Evolutionary conservation across 2,113 vertebrate species (phyloP), one percentile per base, ranked within the genome.

Genomic region (Alexandromys fortis): DNA sequence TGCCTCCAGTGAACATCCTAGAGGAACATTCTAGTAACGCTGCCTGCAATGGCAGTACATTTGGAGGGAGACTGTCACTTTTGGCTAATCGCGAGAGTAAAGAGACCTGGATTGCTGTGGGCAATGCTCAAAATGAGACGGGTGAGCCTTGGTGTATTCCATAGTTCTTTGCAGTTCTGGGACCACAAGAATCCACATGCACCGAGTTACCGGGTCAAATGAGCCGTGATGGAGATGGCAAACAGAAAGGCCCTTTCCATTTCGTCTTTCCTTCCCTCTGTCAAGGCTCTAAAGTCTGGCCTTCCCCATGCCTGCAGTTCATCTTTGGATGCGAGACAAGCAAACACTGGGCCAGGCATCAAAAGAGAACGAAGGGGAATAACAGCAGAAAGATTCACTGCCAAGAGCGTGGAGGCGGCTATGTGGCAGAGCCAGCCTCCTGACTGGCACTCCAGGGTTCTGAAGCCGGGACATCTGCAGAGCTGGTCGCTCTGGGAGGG

Each of bases 301-400:
- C 70, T 86, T 94, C 82, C 81, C 73, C 79, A 76, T 77, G 86
- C 95, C 82, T 81, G 81, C 67, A 79, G 93, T 97, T 98, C 98
- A 96, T 96, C 92, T 98, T 98, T 98, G 98, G 98, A 94, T 93
- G 30, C 35, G 63, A 92, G 93, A 97, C 97, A 98, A 97, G 94
- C 96, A 95, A 86, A 92, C 61, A 79, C 75, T 93, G 93, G 95
- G 86, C 93, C 78, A 22, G 28, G 13, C 96, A 90, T 96, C 93
- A 97, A 95, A 91, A 90, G 94, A 76, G 49, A 49, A 95, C 65
- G 81, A 91, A 73, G 96, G 58, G 58, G 70, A 94, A 94, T 95
- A 98, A 97, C 76, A 98, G 94, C 92, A 96, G 96, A 96, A 97
- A 89, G 72, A 78, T 67, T 47, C 38, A 87, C 95, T 96, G 94